These are phyloP conservation scores for Cantharis lateralis DNA, from an alignment of 2,888 invertebrate genomes.

Conservation along the genomic window DNA sequence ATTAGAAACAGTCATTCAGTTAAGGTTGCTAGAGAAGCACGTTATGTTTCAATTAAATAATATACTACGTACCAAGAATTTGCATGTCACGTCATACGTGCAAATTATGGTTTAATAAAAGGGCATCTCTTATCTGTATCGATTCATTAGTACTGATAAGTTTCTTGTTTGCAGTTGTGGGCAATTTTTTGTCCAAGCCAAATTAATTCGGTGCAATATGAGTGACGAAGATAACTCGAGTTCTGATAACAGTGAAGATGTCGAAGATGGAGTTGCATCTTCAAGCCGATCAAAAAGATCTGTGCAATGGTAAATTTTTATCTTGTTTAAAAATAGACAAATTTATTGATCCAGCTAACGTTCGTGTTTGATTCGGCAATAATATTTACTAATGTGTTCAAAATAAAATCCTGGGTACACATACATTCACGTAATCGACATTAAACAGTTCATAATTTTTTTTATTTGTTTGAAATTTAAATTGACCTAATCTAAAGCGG, in stretches of 20 bases:
- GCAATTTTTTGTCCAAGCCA: background rate
- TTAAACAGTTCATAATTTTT: background rate
- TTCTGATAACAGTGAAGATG: conserved; percentile 29
- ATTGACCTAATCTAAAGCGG: background rate
- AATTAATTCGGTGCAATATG: background rate
- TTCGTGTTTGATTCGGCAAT: background rate
- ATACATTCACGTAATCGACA: background rate
- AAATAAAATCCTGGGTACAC: background rate
- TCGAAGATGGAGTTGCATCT: conserved; percentile 15
- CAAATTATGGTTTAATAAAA: background rate
- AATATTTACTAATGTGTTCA: background rate
- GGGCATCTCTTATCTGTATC: background rate
- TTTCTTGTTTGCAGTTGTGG: background rate
- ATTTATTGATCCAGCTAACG: background rate
- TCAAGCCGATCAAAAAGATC: conserved; percentile 17
- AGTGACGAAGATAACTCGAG: conserved; percentile 27
- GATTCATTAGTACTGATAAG: background rate
- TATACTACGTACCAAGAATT: background rate
- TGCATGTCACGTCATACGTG: background rate
- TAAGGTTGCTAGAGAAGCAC: background rate
- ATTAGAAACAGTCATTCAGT: conserved; percentile 26
- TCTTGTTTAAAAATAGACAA: conserved; percentile 9
- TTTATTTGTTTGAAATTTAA: background rate
- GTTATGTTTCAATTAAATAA: background rate
- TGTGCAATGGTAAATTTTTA: conserved; percentile 22